Evolutionary conservation across 2,113 vertebrate genomes (phyloP).

Genomic region (Carassius auratus): DNA sequence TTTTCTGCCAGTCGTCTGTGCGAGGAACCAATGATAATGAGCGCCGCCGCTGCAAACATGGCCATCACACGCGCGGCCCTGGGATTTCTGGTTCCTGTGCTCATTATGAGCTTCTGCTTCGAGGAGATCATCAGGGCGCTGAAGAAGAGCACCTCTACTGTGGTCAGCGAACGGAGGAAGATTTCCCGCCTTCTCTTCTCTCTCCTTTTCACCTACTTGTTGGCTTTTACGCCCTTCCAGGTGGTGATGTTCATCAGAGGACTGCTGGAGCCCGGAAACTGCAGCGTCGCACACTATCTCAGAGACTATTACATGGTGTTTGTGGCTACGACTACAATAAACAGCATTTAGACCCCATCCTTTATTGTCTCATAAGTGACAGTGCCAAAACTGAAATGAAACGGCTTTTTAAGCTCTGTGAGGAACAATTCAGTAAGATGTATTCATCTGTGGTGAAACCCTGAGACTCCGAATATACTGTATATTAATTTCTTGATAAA

Average conservation of each 20-base stretch:
- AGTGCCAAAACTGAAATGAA: slow-evolving; percentile 55
- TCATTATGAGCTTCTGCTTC: slow-evolving; percentile 81
- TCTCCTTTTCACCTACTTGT: slow-evolving; percentile 82
- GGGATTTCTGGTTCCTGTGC: slow-evolving; percentile 81
- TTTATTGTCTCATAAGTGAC: slow-evolving; percentile 85
- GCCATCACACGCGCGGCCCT: slow-evolving; percentile 77
- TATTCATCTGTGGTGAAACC: background rate
- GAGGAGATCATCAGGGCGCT: slow-evolving; percentile 78
- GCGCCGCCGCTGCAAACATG: slow-evolving; percentile 64
- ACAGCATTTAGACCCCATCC: slow-evolving; percentile 83
- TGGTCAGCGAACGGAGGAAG: slow-evolving; percentile 79
- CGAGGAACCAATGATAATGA: slow-evolving; percentile 77
- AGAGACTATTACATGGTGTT: slow-evolving; percentile 81
- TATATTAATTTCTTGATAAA: background rate
- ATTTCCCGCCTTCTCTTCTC: slow-evolving; percentile 79
- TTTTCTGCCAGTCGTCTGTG: slow-evolving; percentile 72
- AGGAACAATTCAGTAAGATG: background rate
- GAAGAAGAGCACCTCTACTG: slow-evolving; percentile 75
- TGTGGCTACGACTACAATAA: slow-evolving; percentile 82
- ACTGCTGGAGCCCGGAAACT: slow-evolving; percentile 70
- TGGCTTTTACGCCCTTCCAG: slow-evolving; percentile 85
- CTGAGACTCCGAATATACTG: background rate
- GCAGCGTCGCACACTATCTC: slow-evolving; percentile 72
- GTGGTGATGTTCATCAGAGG: slow-evolving; percentile 81
- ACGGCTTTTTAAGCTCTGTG: slow-evolving; percentile 23